phyloP scores from a whole-genome alignment of 2,888 invertebrate genomes.

The Hipparchia sbordonii region DNA sequence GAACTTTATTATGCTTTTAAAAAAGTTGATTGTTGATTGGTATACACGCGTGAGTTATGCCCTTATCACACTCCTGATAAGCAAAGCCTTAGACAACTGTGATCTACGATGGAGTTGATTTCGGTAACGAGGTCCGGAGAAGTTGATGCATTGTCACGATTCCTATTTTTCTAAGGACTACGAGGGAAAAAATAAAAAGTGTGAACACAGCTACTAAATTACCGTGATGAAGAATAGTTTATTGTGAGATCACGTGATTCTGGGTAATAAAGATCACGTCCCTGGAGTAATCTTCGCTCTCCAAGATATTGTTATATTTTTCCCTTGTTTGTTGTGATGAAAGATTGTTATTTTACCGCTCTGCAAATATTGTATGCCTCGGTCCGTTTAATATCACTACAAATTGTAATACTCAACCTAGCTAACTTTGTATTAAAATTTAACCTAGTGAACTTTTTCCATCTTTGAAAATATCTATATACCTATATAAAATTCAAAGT shows the following conservation, averaged over 20 bases:
- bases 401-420: neutral
- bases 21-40: constrained; percentile 48
- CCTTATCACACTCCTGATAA: constrained; percentile 47
- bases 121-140: constrained; percentile 74
- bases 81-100: constrained; percentile 79
- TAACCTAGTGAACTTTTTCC: neutral
- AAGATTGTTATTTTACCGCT: constrained; percentile 58
- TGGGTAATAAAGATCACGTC: constrained; percentile 66
- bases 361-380: constrained; percentile 28
- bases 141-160: constrained; percentile 71
- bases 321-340: constrained; percentile 62
- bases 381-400: neutral
- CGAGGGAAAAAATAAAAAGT: constrained; percentile 65
- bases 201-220: constrained; percentile 71
- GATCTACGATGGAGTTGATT: constrained; percentile 82
- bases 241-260: constrained; percentile 79
- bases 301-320: constrained; percentile 71
- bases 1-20: constrained; percentile 42
- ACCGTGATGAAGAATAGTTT: constrained; percentile 77
- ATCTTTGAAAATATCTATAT: neutral
- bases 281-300: constrained; percentile 57
- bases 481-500: neutral
- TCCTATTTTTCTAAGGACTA: constrained; percentile 70
- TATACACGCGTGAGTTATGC: constrained; percentile 41
- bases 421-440: neutral